Percentiles rank a stretch among this genome's conserved stretches.
These are phyloP conservation scores for Muscicapa striata DNA, from an alignment of 2,797 vertebrate species.

Conservation along the genomic window DNA sequence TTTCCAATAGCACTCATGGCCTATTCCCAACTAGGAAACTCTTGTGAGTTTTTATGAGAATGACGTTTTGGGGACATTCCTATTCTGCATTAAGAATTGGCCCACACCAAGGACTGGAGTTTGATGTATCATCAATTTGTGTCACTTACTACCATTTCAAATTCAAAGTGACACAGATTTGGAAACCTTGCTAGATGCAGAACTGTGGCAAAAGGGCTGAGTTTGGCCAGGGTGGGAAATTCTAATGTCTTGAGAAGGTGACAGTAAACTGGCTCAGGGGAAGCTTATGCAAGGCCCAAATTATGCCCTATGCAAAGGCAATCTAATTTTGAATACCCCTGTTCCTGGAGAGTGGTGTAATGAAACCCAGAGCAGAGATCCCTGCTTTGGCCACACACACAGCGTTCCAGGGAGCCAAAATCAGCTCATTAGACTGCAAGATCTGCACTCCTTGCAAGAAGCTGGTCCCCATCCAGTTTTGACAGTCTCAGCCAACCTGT, in stretches of 20 bases:
- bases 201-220: neutral
- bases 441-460: neutral
- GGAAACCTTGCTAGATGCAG: neutral
- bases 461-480: conserved; percentile 16
- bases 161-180: conserved; percentile 17
- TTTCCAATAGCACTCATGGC: neutral
- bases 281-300: neutral
- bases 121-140: conserved; percentile 8
- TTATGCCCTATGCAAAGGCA: fast-evolving
- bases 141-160: conserved; percentile 6
- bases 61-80: neutral
- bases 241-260: neutral
- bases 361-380: neutral
- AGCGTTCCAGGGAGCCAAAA: conserved; percentile 16
- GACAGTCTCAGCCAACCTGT: neutral
- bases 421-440: neutral
- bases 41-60: neutral
- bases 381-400: neutral
- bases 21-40: neutral
- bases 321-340: neutral
- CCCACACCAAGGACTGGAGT: neutral
- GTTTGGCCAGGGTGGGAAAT: neutral
- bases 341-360: neutral
- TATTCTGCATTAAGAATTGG: conserved; percentile 13
- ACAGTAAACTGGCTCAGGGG: neutral